Evolutionary conservation across 2,797 vertebrate species (phyloP), one percentile per base, ranked within the genome.

Genomic region (Catharus ustulatus): DNA sequence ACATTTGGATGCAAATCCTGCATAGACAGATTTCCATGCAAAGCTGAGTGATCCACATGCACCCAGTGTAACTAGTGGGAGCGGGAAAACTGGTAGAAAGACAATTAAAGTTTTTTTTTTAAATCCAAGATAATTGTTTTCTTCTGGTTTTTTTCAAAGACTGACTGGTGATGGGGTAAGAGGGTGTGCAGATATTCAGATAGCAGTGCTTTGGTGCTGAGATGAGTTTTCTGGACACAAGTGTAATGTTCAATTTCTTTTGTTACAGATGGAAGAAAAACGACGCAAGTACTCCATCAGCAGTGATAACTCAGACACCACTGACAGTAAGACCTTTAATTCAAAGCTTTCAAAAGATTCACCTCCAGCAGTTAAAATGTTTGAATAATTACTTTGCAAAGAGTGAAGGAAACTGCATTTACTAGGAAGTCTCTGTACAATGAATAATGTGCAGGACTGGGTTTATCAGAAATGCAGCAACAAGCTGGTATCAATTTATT

Each of bases 271-370:
- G 99, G 99, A 99, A 98, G 99, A 98, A 97, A 99, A 99, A 98
- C 98, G 98, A 97, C 98, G 99, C 96, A 99, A 99, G 98, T 99
- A 99, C 97, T 99, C 99, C 96, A 98, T 99, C 96, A 99, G 99
- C 98, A 99, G 99, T 96, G 99, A 99, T 96, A 99, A 99, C 98
- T 99, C 99, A 6, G 99, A 99, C 98, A 99, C 99, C 98, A 99
- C 98, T 94, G 99, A 99, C 98, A 99, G 99, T 99, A 98, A 99
- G 99, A 89, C 95, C 92, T 95, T 97, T 95, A 80, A 91, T 93
- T 83, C 71, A 74, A 93, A 94, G 71, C 92, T 96, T 97, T 93
- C 76, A 89, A 88, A 34, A 93, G 95, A 96, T 93, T 96, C 89
- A 96, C 86, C 92, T 97, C 59, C 96, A 96, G 54, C 48, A n/a